These are phyloP conservation scores for Poecilia picta DNA, from an alignment of 2,797 vertebrate species.

Conservation along the genomic window DNA sequence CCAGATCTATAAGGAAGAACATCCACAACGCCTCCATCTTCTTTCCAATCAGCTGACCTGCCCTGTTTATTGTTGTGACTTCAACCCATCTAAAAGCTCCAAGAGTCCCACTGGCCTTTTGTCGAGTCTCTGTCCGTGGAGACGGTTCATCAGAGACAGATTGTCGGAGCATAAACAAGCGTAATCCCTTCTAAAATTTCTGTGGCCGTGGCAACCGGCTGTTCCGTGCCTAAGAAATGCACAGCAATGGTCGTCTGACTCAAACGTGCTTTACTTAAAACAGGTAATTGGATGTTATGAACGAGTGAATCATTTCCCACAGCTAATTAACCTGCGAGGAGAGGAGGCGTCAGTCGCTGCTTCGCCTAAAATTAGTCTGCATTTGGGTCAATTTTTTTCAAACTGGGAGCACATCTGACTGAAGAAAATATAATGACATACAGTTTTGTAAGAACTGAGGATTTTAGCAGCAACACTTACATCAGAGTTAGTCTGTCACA, in stretches of 20 bases:
- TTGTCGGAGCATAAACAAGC: constrained; percentile 11
- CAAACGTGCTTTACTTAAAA: constrained; percentile 57
- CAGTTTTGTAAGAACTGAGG: background rate
- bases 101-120: constrained; percentile 1
- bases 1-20: constrained; percentile 17
- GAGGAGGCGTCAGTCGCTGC: constrained; percentile 26
- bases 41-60: constrained; percentile 9
- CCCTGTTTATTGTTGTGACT: background rate
- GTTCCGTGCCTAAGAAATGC: constrained; percentile 16
- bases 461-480: background rate
- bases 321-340: constrained; percentile 55
- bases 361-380: constrained; percentile 37
- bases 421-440: background rate
- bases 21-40: background rate
- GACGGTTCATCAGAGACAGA: constrained; percentile 1
- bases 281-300: constrained; percentile 53
- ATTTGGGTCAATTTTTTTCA: constrained; percentile 39
- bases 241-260: constrained; percentile 21
- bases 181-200: constrained; percentile 23
- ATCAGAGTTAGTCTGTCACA: constrained; percentile 48
- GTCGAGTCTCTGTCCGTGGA: background rate
- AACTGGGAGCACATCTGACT: constrained; percentile 7
- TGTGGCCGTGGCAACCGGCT: constrained; percentile 1
- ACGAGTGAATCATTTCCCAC: constrained; percentile 50
- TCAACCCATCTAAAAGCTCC: background rate